These are phyloP conservation scores for Pseudorasbora parva DNA, from an alignment of 2,113 vertebrate species.

Conservation along the genomic window DNA sequence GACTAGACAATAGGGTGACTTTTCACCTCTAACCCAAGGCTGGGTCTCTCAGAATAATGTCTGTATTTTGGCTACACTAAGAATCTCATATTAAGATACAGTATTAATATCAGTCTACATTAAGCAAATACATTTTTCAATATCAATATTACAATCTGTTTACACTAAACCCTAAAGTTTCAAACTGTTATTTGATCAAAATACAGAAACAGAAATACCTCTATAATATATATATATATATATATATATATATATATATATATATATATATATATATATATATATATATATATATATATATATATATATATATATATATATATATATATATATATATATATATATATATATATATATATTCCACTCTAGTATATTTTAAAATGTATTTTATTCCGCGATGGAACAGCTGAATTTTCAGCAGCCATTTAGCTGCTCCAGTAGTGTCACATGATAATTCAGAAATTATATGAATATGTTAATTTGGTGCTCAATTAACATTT, in stretches of 20 bases:
- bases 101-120: background rate
- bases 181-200: background rate
- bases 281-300: too few relatives aligned
- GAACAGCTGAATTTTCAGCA: background rate
- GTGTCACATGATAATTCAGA: background rate
- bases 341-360: too few relatives aligned
- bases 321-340: too few relatives aligned
- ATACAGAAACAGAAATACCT: too few relatives aligned
- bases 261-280: too few relatives aligned
- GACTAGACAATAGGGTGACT: constrained; percentile 57
- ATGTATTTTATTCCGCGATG: background rate
- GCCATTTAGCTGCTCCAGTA: background rate
- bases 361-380: background rate
- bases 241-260: too few relatives aligned
- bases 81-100: constrained; percentile 8
- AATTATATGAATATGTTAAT: background rate
- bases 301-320: too few relatives aligned
- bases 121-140: too few relatives aligned
- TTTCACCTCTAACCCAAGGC: constrained; percentile 54
- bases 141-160: background rate
- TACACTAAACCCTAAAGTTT: too few relatives aligned
- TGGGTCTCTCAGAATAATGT: constrained; percentile 44
- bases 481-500: background rate
- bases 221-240: too few relatives aligned
- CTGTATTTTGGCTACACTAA: constrained; percentile 9